Conservation (phyloP, 2,113 vertebrate species). For the Corydoras maculifer region DNA sequence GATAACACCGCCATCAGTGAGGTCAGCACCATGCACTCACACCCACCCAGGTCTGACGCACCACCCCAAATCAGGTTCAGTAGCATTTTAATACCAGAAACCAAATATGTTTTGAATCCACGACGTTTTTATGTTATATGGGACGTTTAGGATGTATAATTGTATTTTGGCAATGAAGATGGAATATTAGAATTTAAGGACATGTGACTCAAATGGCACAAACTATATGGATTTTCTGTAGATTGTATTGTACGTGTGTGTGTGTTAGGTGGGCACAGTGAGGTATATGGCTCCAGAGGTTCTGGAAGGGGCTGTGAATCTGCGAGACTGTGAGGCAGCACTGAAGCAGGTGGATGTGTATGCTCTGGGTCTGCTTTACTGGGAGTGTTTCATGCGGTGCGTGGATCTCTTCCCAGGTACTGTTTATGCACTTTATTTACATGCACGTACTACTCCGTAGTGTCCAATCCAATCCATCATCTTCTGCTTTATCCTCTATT, state of each 20-base stretch:
- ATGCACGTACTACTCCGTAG: not conserved
- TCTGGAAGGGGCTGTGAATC: conserved; percentile 89
- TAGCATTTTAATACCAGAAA: too few relatives aligned
- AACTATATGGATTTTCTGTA: too few relatives aligned
- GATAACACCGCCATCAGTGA: conserved; percentile 89
- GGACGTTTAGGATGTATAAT: too few relatives aligned
- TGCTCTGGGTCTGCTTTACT: conserved; percentile 85
- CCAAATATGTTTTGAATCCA: too few relatives aligned
- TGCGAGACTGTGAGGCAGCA: conserved; percentile 88
- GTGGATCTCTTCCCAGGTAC: conserved; percentile 89
- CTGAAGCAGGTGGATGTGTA: conserved; percentile 97
- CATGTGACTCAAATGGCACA: too few relatives aligned
- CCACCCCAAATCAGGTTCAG: too few relatives aligned
- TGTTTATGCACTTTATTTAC: not conserved
- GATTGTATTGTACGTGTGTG: not conserved
- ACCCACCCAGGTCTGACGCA: not conserved
- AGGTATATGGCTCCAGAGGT: conserved; percentile 96
- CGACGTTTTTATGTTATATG: too few relatives aligned
- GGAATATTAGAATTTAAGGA: too few relatives aligned
- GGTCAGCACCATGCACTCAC: conserved; percentile 55
- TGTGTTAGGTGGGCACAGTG: conserved; percentile 82
- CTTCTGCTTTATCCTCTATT: not conserved
- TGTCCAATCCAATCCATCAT: not conserved
- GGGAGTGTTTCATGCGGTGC: conserved; percentile 95
- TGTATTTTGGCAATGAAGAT: too few relatives aligned